Conservation (phyloP, 2,113 vertebrate genomes). For the Pachypanchax playfairii region DNA sequence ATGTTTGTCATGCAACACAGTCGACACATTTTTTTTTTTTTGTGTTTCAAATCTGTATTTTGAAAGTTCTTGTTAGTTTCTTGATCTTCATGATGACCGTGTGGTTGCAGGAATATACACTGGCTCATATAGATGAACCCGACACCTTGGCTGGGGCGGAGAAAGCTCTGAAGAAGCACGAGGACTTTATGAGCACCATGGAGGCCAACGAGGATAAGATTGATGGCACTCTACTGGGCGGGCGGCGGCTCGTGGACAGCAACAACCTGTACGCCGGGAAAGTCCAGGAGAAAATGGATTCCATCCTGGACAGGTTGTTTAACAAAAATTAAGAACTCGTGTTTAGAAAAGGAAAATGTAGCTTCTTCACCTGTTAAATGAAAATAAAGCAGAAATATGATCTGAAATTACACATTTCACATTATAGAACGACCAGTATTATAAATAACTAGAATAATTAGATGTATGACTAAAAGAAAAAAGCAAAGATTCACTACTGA, state of each 20-base stretch:
- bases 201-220: slow-evolving; percentile 89
- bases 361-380: neutral
- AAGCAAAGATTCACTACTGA: neutral
- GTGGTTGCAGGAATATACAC: slow-evolving; percentile 86
- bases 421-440: too few relatives aligned
- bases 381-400: too few relatives aligned
- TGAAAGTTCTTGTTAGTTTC: neutral
- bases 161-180: slow-evolving; percentile 87
- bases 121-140: slow-evolving; percentile 88
- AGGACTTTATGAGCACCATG: slow-evolving; percentile 87
- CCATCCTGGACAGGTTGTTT: slow-evolving; percentile 85
- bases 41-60: neutral
- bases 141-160: slow-evolving; percentile 87
- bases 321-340: too few relatives aligned
- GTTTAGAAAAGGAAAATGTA: neutral
- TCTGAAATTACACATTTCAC: too few relatives aligned
- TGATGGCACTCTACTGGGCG: slow-evolving; percentile 75
- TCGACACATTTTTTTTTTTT: neutral
- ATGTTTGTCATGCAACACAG: neutral
- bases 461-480: neutral
- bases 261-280: slow-evolving; percentile 88
- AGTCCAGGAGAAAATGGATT: slow-evolving; percentile 86
- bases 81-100: neutral
- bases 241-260: slow-evolving; percentile 83
- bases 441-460: neutral